Evolutionary conservation across 2,113 vertebrate species (phyloP).

Genomic region (Nanorana parkeri): DNA sequence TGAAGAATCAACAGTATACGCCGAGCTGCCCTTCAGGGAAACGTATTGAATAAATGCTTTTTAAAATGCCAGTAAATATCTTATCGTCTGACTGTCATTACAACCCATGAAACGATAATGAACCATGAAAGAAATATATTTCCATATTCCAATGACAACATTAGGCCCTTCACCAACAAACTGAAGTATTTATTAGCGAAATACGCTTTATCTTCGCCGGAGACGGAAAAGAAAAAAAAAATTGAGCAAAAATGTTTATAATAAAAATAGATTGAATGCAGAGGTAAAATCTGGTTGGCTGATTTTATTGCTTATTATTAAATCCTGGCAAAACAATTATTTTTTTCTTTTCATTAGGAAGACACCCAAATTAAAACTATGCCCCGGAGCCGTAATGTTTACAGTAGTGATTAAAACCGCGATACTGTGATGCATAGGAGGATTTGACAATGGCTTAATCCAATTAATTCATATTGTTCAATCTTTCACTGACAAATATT

Average conservation of each 20-base stretch:
- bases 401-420: conserved; percentile 99
- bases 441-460: conserved; percentile 95
- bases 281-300: conserved; percentile 94
- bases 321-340: conserved; percentile 96
- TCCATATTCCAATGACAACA: conserved; percentile 93
- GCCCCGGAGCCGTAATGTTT: conserved; percentile 88
- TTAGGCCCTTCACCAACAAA: conserved; percentile 89
- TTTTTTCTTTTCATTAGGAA: conserved; percentile 92
- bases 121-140: conserved; percentile 91
- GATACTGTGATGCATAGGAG: conserved; percentile 94
- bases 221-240: conserved; percentile 79
- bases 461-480: conserved; percentile 98
- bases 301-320: conserved; percentile 99
- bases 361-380: conserved; percentile 96
- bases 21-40: conserved; percentile 88
- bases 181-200: conserved; percentile 95
- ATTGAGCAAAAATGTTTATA: conserved; percentile 87
- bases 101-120: conserved; percentile 89
- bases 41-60: conserved; percentile 89
- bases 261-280: conserved; percentile 87
- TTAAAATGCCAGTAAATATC: conserved; percentile 91
- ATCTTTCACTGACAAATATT: conserved; percentile 85
- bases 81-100: conserved; percentile 88
- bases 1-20: conserved; percentile 81
- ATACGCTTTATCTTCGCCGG: conserved; percentile 82